phyloP scores from a whole-genome alignment of 2,888 invertebrate species.

The Drosophila pseudotalamancana region DNA sequence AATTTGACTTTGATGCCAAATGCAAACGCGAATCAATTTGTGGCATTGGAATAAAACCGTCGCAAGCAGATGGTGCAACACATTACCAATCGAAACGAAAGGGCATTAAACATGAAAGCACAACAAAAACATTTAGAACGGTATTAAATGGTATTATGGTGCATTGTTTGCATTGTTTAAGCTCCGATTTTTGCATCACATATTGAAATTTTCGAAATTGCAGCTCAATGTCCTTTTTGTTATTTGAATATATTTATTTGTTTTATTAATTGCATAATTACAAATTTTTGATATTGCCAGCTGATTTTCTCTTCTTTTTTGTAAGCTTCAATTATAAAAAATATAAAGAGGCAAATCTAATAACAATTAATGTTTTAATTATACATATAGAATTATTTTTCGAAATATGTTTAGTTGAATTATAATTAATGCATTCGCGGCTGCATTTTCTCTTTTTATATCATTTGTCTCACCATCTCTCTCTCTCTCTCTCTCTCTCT shows the following conservation, averaged over 20 bases:
- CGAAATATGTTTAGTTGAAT: no score
- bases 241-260: constrained; percentile 18
- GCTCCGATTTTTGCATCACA: neutral
- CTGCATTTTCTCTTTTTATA: no score
- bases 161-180: constrained; percentile 5
- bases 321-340: neutral
- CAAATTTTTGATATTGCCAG: neutral
- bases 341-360: neutral
- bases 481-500: no score
- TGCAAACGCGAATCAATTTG: neutral
- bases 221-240: neutral
- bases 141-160: constrained; percentile 15
- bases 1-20: constrained; percentile 1
- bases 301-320: no score
- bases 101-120: neutral
- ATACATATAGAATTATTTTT: no score
- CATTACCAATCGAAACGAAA: neutral
- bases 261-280: constrained; percentile 3
- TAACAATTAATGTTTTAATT: no score
- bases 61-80: neutral
- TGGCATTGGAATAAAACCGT: neutral
- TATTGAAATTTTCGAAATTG: neutral
- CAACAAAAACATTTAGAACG: constrained; percentile 13
- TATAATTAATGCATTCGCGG: no score
- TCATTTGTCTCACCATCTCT: no score